Conservation (phyloP, 2,113 vertebrate species). For the Siphamia tubifer region DNA sequence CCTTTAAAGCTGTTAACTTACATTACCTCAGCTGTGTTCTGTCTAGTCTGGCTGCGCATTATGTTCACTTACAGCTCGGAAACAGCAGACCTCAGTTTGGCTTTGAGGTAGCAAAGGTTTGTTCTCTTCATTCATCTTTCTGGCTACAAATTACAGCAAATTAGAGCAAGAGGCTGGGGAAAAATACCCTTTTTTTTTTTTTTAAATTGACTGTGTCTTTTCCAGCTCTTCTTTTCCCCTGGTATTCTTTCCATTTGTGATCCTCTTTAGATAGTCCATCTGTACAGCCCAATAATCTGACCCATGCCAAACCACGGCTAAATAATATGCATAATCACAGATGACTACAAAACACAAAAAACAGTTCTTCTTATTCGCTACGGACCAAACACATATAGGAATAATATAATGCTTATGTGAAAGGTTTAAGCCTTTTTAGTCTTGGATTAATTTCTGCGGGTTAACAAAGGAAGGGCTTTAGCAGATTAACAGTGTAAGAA, state of each 20-base stretch:
- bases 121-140: constrained; percentile 30
- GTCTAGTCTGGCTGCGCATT: not conserved
- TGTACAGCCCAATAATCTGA: constrained; percentile 28
- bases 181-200: not conserved
- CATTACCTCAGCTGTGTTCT: not conserved
- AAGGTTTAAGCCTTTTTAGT: constrained; percentile 19
- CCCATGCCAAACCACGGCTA: not conserved
- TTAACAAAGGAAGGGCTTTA: constrained; percentile 48
- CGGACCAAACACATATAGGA: not conserved
- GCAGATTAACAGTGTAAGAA: constrained; percentile 47
- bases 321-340: no score
- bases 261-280: constrained; percentile 38
- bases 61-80: not conserved
- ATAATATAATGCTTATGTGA: not conserved
- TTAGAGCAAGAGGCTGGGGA: not conserved
- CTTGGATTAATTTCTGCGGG: constrained; percentile 38
- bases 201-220: constrained; percentile 10
- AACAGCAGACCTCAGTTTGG: not conserved
- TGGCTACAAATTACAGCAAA: constrained; percentile 3
- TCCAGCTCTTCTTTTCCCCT: not conserved
- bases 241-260: constrained; percentile 16
- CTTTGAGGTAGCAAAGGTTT: constrained; percentile 1
- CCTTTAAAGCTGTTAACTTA: not conserved
- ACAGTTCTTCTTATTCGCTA: not conserved
- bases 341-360: no score